phyloP scores from a whole-genome alignment of 2,113 vertebrate genomes.

The Merops nubicus region DNA sequence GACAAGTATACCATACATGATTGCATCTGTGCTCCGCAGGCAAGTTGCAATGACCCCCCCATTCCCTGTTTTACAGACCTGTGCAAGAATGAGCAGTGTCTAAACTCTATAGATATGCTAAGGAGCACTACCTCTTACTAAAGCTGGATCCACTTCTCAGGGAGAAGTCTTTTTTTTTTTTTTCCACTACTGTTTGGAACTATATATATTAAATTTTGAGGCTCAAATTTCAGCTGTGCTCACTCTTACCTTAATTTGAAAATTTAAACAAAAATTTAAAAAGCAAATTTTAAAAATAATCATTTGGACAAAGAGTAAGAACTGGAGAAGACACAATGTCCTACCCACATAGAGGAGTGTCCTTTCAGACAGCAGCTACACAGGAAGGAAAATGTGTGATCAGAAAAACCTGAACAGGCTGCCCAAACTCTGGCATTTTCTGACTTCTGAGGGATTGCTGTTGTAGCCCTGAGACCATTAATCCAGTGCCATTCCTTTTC shows the following conservation, averaged over 20 bases:
- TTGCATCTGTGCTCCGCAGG: neutral
- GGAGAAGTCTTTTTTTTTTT: neutral
- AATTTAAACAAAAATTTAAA: neutral
- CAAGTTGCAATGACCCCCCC: neutral
- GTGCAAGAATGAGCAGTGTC: neutral
- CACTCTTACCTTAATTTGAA: too few relatives aligned
- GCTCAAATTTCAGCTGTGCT: neutral
- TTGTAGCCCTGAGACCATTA: neutral
- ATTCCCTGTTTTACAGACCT: neutral
- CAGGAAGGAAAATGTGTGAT: neutral
- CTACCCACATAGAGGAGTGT: neutral
- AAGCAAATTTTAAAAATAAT: neutral
- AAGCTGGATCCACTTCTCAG: neutral
- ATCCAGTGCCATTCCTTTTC: neutral
- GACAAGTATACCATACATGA: rapidly evolving
- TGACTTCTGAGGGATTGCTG: neutral
- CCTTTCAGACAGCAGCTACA: neutral
- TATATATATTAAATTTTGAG: neutral
- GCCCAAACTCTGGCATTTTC: neutral
- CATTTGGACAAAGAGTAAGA: neutral
- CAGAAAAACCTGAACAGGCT: neutral
- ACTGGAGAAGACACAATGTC: neutral
- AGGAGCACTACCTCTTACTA: neutral
- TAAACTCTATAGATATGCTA: neutral
- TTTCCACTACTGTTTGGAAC: neutral